Evolutionary conservation across 92 coral and sea anemone species (phyloP), one percentile per base, ranked within the genome.

Genomic region (Porites evermanni): DNA sequence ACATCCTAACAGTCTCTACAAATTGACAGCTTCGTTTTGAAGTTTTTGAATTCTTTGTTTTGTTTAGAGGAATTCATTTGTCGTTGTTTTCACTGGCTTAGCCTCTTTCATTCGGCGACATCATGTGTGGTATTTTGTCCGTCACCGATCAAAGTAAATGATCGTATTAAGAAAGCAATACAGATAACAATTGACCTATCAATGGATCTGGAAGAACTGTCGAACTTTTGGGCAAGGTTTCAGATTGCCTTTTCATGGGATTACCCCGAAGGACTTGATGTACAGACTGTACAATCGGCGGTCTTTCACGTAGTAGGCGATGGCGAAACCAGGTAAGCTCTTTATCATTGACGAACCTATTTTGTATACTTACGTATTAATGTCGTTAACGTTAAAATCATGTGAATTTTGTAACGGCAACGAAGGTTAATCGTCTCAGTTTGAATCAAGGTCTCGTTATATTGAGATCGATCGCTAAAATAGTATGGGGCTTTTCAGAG

Each of bases 151-250:
- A 54, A 51, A 53, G 53, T 73, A 19, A 56, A 64, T 56, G 71
- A 78, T 29, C 77, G 67, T 11, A 24, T 70, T 81, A 77, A 81
- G 26, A 56, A 81, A 65, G 19, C 67, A 3, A 14, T 32, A 18
- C 1, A 10, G 14, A 51, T 38, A 64, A 53, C 19, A 64, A 71
- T 17, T 23, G n/a, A 44, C 73, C 83, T 71, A 64, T 53, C 67
- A 52, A 92, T 94, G 98, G 98, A 92, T 79, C 78, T 92, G 53
- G 98, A 90, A 44, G 98, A 89, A 80, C 84, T 94, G 74, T 91
- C 98, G 7, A 93, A 92, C 90, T 90, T 90, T 82, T 94, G 98
- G 98, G 98, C 98, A 60, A 88, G 95, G 78, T 94, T 94, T 92
- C 95, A 93, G 70, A 90, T 94, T 52, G 91, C 98, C 23, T 92